Percentiles rank a stretch among this genome's conserved stretches.
Conservation (phyloP, 35 echinoderm and acorn worm genomes). For the Patiria miniata region DNA sequence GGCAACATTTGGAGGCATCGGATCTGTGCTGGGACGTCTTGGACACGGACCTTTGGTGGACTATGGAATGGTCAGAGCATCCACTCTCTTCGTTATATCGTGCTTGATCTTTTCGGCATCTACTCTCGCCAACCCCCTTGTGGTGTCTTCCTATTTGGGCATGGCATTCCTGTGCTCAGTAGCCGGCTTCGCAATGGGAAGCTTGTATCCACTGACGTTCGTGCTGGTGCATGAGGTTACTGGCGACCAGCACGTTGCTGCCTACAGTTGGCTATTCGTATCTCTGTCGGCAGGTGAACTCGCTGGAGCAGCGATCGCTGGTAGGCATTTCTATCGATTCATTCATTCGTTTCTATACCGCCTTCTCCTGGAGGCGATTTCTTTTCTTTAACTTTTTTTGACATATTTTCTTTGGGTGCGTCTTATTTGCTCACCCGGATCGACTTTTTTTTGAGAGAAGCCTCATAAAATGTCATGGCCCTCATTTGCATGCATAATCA, state of each 20-base stretch:
- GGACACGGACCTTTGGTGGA: not conserved
- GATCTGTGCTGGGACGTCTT: not conserved
- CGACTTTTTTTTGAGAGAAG: too few species aligned
- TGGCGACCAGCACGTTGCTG: not conserved
- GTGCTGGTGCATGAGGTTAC: not conserved
- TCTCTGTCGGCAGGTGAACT: not conserved
- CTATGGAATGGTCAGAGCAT: not conserved
- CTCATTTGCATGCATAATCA: too few species aligned
- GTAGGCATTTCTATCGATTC: not conserved
- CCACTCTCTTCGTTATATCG: not conserved
- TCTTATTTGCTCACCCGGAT: too few species aligned
- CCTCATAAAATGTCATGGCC: too few species aligned
- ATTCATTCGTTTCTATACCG: too few species aligned
- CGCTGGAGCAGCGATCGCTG: not conserved
- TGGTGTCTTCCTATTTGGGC: not conserved
- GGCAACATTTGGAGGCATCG: slow-evolving; percentile 22
- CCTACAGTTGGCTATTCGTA: not conserved
- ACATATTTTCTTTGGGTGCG: too few species aligned
- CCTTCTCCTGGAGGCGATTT: too few species aligned
- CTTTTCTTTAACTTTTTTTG: too few species aligned
- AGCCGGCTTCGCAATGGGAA: not conserved
- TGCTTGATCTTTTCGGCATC: not conserved
- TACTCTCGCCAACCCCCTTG: not conserved
- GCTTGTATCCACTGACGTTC: not conserved
- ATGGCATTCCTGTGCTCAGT: not conserved